Percentiles rank a stretch among this genome's conserved stretches.
Evolutionary conservation across 2,888 invertebrate genomes (phyloP).

Genomic region (Cabera pusaria): DNA sequence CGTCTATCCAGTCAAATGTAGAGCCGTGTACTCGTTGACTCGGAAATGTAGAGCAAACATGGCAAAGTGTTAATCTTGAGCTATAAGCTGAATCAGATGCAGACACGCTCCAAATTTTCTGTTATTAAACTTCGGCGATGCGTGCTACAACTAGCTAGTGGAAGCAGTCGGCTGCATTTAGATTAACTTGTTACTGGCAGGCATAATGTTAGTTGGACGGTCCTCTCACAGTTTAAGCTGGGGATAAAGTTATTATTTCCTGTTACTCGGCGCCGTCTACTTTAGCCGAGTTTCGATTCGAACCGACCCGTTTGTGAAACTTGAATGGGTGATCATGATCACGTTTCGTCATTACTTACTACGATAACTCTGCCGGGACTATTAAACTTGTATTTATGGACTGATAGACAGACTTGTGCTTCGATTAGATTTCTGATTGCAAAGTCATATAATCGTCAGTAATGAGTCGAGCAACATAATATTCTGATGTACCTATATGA

Average conservation of each 20-base stretch:
- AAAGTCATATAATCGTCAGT: too few species aligned
- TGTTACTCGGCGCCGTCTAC: constrained; percentile 73
- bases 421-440: constrained; percentile 26
- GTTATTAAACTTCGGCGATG: constrained; percentile 76
- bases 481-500: too few species aligned
- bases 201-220: constrained; percentile 80
- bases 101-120: constrained; percentile 65
- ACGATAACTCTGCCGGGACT: constrained; percentile 62
- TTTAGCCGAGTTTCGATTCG: constrained; percentile 76
- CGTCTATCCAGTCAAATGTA: constrained; percentile 25
- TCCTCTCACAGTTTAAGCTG: constrained; percentile 72
- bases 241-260: constrained; percentile 82
- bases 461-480: too few species aligned
- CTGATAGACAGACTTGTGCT: constrained; percentile 40
- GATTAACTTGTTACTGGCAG: constrained; percentile 82
- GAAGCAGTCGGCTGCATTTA: constrained; percentile 77
- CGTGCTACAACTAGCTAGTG: constrained; percentile 65
- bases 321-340: constrained; percentile 79
- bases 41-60: constrained; percentile 34
- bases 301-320: constrained; percentile 71
- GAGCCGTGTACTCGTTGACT: constrained; percentile 17
- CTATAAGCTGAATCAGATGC: constrained; percentile 54
- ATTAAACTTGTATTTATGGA: constrained; percentile 65
- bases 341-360: constrained; percentile 65
- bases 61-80: constrained; percentile 42